Evolutionary conservation across 2,888 invertebrate genomes (phyloP).

Genomic region (Lymantria monacha): DNA sequence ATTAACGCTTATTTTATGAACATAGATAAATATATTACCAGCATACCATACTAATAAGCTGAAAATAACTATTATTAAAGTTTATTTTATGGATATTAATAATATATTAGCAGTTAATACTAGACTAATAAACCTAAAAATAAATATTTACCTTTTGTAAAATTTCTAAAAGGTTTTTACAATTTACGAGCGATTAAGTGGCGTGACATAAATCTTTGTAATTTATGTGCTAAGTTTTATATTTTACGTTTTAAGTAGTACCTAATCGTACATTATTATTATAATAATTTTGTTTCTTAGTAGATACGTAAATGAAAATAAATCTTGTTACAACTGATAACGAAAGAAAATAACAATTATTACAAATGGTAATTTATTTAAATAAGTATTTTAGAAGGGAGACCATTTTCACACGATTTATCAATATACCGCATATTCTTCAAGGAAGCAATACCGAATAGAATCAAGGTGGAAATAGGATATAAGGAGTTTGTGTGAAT

Average conservation of each 20-base stretch:
- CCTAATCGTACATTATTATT: too few species aligned
- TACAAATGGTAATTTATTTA: too few species aligned
- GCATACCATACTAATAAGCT: slow-evolving; percentile 4
- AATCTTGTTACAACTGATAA: background rate
- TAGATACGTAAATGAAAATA: background rate
- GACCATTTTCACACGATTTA: too few species aligned
- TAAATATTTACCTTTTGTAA: background rate
- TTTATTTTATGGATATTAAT: too few species aligned
- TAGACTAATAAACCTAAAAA: background rate
- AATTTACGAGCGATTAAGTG: slow-evolving; percentile 23
- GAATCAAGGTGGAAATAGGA: too few species aligned
- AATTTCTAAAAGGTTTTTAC: background rate
- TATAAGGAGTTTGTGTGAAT: too few species aligned
- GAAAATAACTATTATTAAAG: background rate
- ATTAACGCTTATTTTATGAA: background rate
- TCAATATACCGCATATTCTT: too few species aligned
- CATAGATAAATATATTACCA: background rate
- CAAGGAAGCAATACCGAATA: too few species aligned
- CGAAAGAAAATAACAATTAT: background rate
- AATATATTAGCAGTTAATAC: background rate
- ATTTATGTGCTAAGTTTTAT: slow-evolving; percentile 14
- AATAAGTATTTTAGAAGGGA: too few species aligned
- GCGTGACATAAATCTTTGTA: slow-evolving; percentile 22
- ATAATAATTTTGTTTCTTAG: too few species aligned
- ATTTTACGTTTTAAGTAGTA: too few species aligned